Evolutionary conservation across 2,888 invertebrate species (phyloP).

Genomic region (Gymnocheta viridis): DNA sequence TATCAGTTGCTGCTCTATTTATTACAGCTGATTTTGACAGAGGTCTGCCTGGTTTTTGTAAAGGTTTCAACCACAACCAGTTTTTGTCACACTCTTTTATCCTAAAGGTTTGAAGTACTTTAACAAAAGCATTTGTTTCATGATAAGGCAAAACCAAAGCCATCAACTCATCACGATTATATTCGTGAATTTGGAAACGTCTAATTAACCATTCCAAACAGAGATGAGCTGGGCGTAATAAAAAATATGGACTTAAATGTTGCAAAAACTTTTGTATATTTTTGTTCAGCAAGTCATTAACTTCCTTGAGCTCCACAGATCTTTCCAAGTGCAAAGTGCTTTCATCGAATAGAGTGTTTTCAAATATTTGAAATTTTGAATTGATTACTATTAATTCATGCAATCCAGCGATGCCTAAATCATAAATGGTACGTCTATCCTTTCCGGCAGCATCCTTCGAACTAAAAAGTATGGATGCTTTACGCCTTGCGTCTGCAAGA

Average conservation of each 20-base stretch:
- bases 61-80: constrained; percentile 89
- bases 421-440: constrained; percentile 91
- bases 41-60: constrained; percentile 89
- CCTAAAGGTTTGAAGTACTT: constrained; percentile 89
- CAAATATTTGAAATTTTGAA: constrained; percentile 88
- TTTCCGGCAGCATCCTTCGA: constrained; percentile 94
- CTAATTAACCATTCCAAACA: constrained; percentile 97
- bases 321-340: constrained; percentile 91
- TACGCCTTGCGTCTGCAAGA: constrained; percentile 86
- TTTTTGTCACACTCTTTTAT: constrained; percentile 85
- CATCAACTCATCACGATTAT: constrained; percentile 91
- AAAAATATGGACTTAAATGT: constrained; percentile 93
- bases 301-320: constrained; percentile 87
- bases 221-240: constrained; percentile 91
- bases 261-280: constrained; percentile 90
- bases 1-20: constrained; percentile 87
- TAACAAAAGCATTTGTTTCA: constrained; percentile 93
- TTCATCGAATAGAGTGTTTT: constrained; percentile 89
- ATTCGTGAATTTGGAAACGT: constrained; percentile 93
- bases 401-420: constrained; percentile 93
- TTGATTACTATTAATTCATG: constrained; percentile 90
- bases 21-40: constrained; percentile 88
- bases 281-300: constrained; percentile 89
- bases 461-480: constrained; percentile 93
- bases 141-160: constrained; percentile 94